Conservation (phyloP, 2,113 vertebrate species). For the Drymodes brunneopygia region DNA sequence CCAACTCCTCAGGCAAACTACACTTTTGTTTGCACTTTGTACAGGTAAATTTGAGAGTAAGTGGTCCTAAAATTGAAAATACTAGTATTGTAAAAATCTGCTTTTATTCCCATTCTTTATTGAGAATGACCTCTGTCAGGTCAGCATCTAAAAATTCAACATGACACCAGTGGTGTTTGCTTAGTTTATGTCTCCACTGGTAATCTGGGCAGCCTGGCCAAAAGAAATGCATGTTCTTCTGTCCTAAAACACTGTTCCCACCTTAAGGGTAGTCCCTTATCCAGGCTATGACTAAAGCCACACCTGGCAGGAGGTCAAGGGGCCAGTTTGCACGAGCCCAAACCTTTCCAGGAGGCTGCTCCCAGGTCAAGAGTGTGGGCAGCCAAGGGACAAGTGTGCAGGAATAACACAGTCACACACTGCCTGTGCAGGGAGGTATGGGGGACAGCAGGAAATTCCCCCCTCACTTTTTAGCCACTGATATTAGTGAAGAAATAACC, state of each 20-base stretch:
- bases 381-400: neutral
- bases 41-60: neutral
- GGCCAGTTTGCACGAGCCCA: neutral
- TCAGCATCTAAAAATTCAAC: neutral
- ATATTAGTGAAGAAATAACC: neutral
- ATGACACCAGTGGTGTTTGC: fast-evolving
- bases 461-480: neutral
- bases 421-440: neutral
- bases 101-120: neutral
- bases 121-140: neutral
- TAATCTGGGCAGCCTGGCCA: neutral
- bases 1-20: neutral
- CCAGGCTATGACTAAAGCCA: neutral
- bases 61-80: neutral
- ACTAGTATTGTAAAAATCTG: neutral
- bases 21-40: neutral
- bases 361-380: fast-evolving
- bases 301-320: neutral
- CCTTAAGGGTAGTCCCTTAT: neutral
- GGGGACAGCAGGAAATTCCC: neutral
- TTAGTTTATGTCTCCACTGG: neutral
- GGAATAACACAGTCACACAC: neutral
- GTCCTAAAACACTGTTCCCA: neutral
- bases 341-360: neutral
- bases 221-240: neutral